Percentiles rank a stretch among this genome's conserved stretches.
Evolutionary conservation across 2,113 vertebrate species (phyloP).

Genomic region (Chrysemys picta): DNA sequence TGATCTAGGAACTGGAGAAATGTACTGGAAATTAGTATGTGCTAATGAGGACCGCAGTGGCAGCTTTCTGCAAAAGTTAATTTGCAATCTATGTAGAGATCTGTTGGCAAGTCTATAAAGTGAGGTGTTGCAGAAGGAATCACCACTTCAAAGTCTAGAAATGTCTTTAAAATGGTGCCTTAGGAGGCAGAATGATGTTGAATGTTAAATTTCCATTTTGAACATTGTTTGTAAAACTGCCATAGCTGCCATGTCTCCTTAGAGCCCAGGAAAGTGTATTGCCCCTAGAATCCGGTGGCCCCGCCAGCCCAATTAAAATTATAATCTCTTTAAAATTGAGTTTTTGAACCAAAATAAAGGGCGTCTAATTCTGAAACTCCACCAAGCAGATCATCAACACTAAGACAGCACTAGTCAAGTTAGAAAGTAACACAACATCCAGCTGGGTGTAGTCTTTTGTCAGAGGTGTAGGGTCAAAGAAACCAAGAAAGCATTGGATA

Average conservation of each 20-base stretch:
- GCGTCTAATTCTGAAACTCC: neutral
- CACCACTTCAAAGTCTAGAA: constrained; percentile 52
- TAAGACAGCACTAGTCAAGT: neutral
- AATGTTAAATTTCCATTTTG: constrained; percentile 31
- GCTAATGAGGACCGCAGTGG: constrained; percentile 44
- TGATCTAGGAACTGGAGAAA: constrained; percentile 43
- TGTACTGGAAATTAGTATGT: constrained; percentile 29
- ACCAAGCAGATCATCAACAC: neutral
- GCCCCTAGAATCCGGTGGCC: neutral
- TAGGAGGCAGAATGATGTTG: constrained; percentile 38
- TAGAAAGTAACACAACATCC: neutral
- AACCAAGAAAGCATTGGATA: neutral
- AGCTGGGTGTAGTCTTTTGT: neutral
- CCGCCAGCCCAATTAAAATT: neutral
- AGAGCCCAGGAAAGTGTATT: neutral
- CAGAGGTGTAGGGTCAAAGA: neutral
- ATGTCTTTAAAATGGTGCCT: neutral
- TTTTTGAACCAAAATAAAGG: neutral
- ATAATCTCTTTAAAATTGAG: neutral
- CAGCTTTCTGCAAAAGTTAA: constrained; percentile 52
- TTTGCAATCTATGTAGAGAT: constrained; percentile 61
- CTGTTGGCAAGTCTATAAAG: constrained; percentile 56
- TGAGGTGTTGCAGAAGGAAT: constrained; percentile 51
- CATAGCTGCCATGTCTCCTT: neutral
- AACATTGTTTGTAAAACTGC: constrained; percentile 16